A percentile compares a stretch with the other conserved stretches of the same genome.
These are phyloP conservation scores for Thumatha senex DNA, from an alignment of 2,888 invertebrate genomes.

Conservation along the genomic window DNA sequence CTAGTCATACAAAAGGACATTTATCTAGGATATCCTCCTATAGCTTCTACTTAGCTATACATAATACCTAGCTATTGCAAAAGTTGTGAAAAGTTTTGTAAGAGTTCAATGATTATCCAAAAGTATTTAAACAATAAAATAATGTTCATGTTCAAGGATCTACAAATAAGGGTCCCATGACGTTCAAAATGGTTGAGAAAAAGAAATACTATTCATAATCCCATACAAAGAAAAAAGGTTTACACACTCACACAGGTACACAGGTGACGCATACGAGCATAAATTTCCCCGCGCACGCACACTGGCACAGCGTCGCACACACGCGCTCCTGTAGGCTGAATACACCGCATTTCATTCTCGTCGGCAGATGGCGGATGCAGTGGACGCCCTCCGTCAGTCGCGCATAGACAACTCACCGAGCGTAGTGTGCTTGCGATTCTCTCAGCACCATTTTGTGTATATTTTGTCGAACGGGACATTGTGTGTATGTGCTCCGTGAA, in stretches of 20 bases:
- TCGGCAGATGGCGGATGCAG: conserved; percentile 84
- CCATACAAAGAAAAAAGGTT: conserved; percentile 70
- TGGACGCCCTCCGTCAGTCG: conserved; percentile 80
- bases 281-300: conserved; percentile 53
- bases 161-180: conserved; percentile 41
- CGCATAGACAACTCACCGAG: conserved; percentile 80
- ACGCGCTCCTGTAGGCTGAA: conserved; percentile 58
- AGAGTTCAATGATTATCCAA: conserved; percentile 15
- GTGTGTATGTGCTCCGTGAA: conserved; percentile 81
- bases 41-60: too few species aligned
- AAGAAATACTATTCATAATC: conserved; percentile 72
- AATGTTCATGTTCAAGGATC: conserved; percentile 32
- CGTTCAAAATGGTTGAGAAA: conserved; percentile 56
- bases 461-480: conserved; percentile 80
- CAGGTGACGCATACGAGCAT: conserved; percentile 57
- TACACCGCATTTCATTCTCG: conserved; percentile 80
- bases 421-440: conserved; percentile 66
- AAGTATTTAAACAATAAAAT: conserved; percentile 32
- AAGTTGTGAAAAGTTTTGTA: conserved; percentile 20
- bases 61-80: too few species aligned
- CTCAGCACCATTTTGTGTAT: conserved; percentile 81
- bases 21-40: too few species aligned
- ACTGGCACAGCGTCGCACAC: conserved; percentile 50
- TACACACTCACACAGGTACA: conserved; percentile 63
- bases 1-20: too few species aligned